These are phyloP conservation scores for Leucoptera coffeella DNA, from an alignment of 2,888 invertebrate genomes.

Conservation along the genomic window DNA sequence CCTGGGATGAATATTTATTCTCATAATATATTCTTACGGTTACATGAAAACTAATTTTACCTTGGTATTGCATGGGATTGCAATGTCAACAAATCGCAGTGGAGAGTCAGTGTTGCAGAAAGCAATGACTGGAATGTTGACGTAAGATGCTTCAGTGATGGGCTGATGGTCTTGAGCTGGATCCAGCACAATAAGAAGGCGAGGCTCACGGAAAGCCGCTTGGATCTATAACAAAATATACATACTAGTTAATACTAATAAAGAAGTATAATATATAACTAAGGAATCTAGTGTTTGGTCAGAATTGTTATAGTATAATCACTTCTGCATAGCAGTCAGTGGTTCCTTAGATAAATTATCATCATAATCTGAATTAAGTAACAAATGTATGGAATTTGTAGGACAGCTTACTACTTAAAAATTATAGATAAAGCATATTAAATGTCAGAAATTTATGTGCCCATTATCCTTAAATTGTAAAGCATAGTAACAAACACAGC, in stretches of 20 bases:
- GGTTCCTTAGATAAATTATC: conserved; percentile 58
- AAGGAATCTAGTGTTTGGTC: too few species aligned
- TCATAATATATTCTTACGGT: too few species aligned
- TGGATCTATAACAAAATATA: conserved; percentile 49
- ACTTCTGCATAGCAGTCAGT: conserved; percentile 40
- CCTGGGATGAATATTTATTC: too few species aligned
- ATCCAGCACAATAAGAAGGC: conserved; percentile 93
- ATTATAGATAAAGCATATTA: not conserved
- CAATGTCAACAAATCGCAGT: conserved; percentile 93
- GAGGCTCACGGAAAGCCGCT: conserved; percentile 97
- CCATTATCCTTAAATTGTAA: not conserved
- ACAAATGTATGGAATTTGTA: too few species aligned
- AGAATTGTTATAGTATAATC: too few species aligned
- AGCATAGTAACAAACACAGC: not conserved
- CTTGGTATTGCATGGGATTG: conserved; percentile 99
- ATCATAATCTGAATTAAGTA: conserved; percentile 43
- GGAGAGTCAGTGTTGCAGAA: conserved; percentile 98
- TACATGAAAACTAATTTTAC: too few species aligned
- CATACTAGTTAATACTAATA: not conserved
- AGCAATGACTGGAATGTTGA: conserved; percentile 99
- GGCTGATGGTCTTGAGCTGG: conserved; percentile 93
- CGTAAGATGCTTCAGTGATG: conserved; percentile 97
- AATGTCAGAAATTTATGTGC: not conserved
- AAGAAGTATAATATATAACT: not conserved
- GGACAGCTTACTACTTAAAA: too few species aligned